These are phyloP conservation scores for Eucidaris tribuloides DNA, from an alignment of 35 echinoderm and acorn worm species.

Conservation along the genomic window DNA sequence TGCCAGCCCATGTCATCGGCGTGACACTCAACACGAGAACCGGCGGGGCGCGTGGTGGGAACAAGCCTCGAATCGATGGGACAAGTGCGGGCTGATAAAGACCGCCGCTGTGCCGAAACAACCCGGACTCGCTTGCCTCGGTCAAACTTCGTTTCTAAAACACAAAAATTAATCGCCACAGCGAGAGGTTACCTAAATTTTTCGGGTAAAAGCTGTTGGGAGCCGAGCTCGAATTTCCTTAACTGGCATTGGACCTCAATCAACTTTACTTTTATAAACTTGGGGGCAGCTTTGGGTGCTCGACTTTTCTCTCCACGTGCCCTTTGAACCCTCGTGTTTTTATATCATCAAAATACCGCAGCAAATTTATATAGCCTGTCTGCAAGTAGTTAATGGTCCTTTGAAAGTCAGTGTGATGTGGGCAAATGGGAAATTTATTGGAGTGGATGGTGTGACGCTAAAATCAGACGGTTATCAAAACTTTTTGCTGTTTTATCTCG, in stretches of 20 bases:
- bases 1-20: too few species aligned
- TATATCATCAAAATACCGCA: conserved; percentile 22
- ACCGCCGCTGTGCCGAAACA: too few species aligned
- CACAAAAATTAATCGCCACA: conserved; percentile 24
- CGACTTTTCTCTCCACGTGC: neutral
- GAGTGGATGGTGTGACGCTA: neutral
- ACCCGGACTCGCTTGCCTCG: too few species aligned
- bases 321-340: conserved; percentile 12
- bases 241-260: neutral
- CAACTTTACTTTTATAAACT: neutral
- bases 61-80: too few species aligned
- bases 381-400: conserved; percentile 6
- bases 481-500: too few species aligned
- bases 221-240: conserved; percentile 15
- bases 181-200: conserved; percentile 15
- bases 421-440: conserved; percentile 9
- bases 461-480: too few species aligned
- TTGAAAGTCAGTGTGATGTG: neutral
- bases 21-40: too few species aligned
- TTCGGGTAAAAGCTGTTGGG: neutral
- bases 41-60: too few species aligned
- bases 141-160: too few species aligned
- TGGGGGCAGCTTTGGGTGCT: conserved; percentile 4
- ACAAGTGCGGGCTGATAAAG: too few species aligned
- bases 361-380: conserved; percentile 13